These are phyloP conservation scores for Oryzias javanicus DNA, from an alignment of 2,113 vertebrate species.

Conservation along the genomic window DNA sequence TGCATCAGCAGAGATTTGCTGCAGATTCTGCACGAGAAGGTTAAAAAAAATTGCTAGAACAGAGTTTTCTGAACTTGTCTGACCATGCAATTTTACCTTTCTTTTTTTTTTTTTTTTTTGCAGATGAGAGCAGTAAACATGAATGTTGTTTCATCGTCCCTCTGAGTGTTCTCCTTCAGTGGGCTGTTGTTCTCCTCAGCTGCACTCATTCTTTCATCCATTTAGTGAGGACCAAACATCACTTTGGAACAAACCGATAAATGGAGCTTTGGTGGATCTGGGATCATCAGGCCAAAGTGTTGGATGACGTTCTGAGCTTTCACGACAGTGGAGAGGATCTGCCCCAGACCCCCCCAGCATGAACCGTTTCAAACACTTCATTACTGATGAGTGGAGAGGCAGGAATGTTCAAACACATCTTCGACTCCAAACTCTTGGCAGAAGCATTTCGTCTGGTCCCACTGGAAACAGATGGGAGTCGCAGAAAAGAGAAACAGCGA, in stretches of 20 bases:
- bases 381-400: conserved; percentile 70
- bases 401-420: conserved; percentile 60
- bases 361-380: conserved; percentile 62
- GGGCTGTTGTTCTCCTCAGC: no score
- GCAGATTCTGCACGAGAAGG: no score
- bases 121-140: no score
- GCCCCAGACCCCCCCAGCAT: conserved; percentile 25
- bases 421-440: conserved; percentile 44
- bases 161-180: no score
- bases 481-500: conserved; percentile 12
- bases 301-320: conserved; percentile 35
- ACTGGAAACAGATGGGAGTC: conserved; percentile 45
- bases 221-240: conserved; percentile 15
- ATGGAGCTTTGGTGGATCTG: conserved; percentile 18
- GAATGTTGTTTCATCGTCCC: no score
- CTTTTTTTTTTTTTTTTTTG: no score
- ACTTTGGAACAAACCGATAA: conserved; percentile 13
- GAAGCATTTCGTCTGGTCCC: conserved; percentile 29
- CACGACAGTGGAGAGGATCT: conserved; percentile 32
- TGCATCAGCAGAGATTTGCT: no score
- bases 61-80: no score
- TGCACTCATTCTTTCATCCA: neutral
- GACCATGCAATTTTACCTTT: no score
- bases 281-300: conserved; percentile 39
- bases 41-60: no score